phyloP scores from a whole-genome alignment of 2,888 invertebrate genomes.

The Cheiracanthium punctorium region DNA sequence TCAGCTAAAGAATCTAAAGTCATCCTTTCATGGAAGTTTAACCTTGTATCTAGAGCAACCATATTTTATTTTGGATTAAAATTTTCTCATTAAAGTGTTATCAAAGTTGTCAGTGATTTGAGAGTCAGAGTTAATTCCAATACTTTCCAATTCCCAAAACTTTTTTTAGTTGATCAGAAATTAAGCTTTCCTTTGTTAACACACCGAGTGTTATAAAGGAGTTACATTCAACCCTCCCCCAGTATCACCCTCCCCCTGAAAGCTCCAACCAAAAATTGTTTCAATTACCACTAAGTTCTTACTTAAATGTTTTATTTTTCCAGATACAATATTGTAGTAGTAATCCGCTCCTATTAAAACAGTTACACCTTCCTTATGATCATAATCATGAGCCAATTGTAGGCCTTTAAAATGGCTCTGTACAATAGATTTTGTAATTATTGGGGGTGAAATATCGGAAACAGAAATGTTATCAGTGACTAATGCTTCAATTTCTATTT shows the following conservation, averaged over 20 bases:
- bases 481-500: slow-evolving; percentile 1
- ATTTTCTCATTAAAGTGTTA: too few relatives aligned
- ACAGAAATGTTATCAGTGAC: neutral
- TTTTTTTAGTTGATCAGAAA: too few relatives aligned
- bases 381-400: neutral
- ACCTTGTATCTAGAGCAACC: neutral
- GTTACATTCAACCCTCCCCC: too few relatives aligned
- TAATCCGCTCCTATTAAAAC: slow-evolving; percentile 7
- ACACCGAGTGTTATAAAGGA: too few relatives aligned
- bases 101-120: neutral
- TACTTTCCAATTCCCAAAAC: too few relatives aligned
- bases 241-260: too few relatives aligned
- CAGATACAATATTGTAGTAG: neutral
- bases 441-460: neutral
- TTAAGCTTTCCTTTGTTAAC: too few relatives aligned
- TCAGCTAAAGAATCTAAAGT: too few relatives aligned
- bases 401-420: neutral
- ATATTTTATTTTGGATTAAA: too few relatives aligned
- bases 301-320: neutral
- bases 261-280: too few relatives aligned
- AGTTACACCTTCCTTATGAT: neutral
- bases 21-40: neutral
- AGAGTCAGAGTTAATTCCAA: neutral
- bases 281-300: neutral
- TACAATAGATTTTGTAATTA: neutral